These are phyloP conservation scores for Leptopilina syphax DNA, from an alignment of 2,888 invertebrate species.

Conservation along the genomic window DNA sequence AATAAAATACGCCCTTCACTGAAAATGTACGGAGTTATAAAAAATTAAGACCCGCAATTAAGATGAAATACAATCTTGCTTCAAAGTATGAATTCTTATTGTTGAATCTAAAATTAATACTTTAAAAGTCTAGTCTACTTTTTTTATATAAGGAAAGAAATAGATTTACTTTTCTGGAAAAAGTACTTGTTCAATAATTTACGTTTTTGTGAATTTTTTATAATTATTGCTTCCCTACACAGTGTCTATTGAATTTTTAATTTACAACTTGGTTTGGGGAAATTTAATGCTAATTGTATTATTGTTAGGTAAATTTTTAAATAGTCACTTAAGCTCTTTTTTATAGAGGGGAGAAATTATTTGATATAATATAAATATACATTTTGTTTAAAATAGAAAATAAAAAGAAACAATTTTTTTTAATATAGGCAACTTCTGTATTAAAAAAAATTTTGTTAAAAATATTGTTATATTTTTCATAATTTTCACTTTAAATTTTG, in stretches of 20 bases:
- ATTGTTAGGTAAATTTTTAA: no score
- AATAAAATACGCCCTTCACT: constrained; percentile 8
- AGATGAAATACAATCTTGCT: not conserved
- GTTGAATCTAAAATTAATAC: not conserved
- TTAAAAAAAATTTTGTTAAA: no score
- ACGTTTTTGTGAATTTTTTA: not conserved
- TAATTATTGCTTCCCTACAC: no score
- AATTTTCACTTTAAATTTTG: no score
- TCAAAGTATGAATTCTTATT: not conserved
- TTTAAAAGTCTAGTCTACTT: not conserved
- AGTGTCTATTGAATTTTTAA: not conserved
- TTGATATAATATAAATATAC: no score
- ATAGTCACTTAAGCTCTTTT: no score
- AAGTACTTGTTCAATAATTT: not conserved
- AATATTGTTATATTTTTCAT: no score
- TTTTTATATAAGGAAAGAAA: not conserved
- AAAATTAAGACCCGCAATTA: not conserved
- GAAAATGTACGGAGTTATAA: not conserved
- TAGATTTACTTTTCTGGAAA: not conserved
- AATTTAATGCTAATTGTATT: no score
- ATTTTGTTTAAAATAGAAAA: no score
- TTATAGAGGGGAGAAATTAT: no score
- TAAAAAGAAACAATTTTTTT: no score
- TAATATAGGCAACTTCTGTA: no score
- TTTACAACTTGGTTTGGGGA: not conserved